Base-by-base conservation (phyloP, 2,888 invertebrate genomes). In the Orgyia antiqua region DNA sequence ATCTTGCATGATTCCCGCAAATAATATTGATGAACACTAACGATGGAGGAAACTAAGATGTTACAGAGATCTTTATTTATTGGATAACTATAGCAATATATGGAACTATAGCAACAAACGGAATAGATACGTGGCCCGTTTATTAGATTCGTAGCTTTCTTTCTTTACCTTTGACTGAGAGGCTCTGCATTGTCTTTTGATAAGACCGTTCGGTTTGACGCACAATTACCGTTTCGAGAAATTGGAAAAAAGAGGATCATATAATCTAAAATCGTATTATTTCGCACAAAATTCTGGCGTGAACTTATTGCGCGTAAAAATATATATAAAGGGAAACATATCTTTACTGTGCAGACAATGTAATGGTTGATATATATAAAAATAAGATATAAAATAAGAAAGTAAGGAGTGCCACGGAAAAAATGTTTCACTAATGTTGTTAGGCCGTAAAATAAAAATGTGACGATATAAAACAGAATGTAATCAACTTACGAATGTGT, bases 61-160 rank as follows among this genome's bases (percentile, higher is more conserved):
- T 52, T 53, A 50, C 53, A 50, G 35, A 56, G 78, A 45, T 73
- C 83, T 57, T 41, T 42, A 51, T 64, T 56, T 39, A 54, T 47
- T 79, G 78, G 83, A 63, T 68, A 58, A n/a, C n/a, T n/a, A n/a
- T n/a, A n/a, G n/a, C n/a, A n/a, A n/a, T n/a, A n/a, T n/a, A n/a
- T n/a, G n/a, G n/a, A n/a, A n/a, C n/a, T 62, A 61, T 65, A 61
- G 59, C 66, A 59, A 71, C 75, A 79, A 80, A 79, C 76, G 71
- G 72, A 79, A 82, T 79, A 67, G 78, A 79, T 76, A 77, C 71
- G 69, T 66, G 63, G 61, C 47, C 57, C 71, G 72, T 79, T 82
- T 83, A 83, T 83, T 83, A 83, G 79, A 82, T 82, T 80, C 76
- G 76, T 68, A 70, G 70, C 68, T 74, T 80, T 78, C 73, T 74